phyloP scores from a whole-genome alignment of 2,797 vertebrate genomes.

The Xenopus petersii region DNA sequence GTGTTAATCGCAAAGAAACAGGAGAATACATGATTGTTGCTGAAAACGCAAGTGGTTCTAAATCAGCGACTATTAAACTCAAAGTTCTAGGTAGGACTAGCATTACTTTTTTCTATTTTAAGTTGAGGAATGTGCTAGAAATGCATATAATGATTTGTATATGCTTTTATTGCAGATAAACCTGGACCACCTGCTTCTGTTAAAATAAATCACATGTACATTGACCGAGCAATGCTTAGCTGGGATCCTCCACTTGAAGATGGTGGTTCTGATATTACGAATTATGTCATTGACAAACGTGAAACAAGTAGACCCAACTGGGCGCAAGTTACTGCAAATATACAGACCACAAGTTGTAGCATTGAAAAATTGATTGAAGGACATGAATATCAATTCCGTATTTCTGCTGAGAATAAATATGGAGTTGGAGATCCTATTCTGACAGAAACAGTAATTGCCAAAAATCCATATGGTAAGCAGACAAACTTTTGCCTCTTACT shows the following conservation, averaged over 20 bases:
- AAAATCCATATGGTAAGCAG: conserved; percentile 88
- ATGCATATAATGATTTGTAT: conserved; percentile 16
- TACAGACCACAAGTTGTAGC: conserved; percentile 74
- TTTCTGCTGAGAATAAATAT: conserved; percentile 90
- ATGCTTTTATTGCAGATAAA: conserved; percentile 73
- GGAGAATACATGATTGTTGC: conserved; percentile 87
- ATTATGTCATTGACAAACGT: conserved; percentile 94
- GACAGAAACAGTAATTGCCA: conserved; percentile 81
- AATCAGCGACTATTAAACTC: conserved; percentile 84
- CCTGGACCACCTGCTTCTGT: conserved; percentile 86
- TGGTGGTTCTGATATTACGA: conserved; percentile 84
- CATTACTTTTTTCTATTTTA: conserved; percentile 20
- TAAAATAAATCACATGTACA: conserved; percentile 81
- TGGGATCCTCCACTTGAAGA: conserved; percentile 92
- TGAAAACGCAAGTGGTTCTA: conserved; percentile 90
- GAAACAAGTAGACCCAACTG: conserved; percentile 95
- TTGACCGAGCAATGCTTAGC: conserved; percentile 79
- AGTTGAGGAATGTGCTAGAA: conserved; percentile 2
- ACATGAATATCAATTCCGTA: conserved; percentile 93
- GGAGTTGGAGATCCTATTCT: conserved; percentile 87
- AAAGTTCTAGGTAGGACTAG: conserved; percentile 80
- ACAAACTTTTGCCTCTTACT: conserved; percentile 9
- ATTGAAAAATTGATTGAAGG: conserved; percentile 91
- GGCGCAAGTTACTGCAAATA: conserved; percentile 85
- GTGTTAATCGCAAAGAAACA: conserved; percentile 84